Evolutionary conservation across 2,113 vertebrate genomes (phyloP).

Genomic region (Sakesphorus luctuosus): DNA sequence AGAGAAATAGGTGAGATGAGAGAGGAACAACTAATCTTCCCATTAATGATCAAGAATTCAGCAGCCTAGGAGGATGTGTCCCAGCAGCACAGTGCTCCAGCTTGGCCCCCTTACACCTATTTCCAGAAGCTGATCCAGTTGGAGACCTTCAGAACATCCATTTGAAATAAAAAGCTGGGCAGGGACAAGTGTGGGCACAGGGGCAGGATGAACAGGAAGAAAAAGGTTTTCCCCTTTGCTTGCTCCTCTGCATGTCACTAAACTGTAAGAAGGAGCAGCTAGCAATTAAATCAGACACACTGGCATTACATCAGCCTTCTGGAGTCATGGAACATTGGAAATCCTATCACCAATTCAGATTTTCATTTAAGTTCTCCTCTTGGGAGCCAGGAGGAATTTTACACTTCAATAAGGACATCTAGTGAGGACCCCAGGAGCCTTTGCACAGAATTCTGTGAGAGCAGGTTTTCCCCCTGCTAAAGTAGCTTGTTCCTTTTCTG

Average conservation of each 20-base stretch:
- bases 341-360: background rate
- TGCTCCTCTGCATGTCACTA: background rate
- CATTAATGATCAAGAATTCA: background rate
- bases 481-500: background rate
- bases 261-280: background rate
- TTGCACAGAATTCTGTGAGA: background rate
- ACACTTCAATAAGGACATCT: background rate
- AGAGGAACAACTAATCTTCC: background rate
- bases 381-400: background rate
- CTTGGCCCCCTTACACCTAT: background rate
- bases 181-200: background rate
- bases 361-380: background rate
- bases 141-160: accelerated
- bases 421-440: background rate
- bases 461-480: background rate
- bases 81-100: background rate
- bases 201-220: accelerated
- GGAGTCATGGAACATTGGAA: background rate
- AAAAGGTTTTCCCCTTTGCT: background rate
- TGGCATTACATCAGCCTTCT: background rate
- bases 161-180: background rate
- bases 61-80: background rate
- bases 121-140: background rate
- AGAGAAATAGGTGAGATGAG: background rate
- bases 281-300: background rate